Percentiles rank a stretch among this genome's conserved stretches.
These are phyloP conservation scores for Sinocyclocheilus grahami DNA, from an alignment of 2,113 vertebrate species.

Conservation along the genomic window DNA sequence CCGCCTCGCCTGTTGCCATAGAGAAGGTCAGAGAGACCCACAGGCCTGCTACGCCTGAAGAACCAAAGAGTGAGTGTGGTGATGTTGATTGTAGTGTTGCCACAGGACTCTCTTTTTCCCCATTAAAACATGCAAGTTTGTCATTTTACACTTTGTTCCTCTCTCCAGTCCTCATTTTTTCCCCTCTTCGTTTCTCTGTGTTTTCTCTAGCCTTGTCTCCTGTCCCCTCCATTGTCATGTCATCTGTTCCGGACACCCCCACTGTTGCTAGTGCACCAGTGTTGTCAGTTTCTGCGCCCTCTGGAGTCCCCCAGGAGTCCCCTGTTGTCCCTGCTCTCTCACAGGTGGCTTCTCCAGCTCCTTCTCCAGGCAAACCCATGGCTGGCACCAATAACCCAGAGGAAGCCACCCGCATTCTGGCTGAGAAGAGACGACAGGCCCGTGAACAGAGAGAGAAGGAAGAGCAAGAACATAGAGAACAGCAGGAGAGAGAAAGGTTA, in stretches of 20 bases:
- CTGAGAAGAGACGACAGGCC: conserved; percentile 90
- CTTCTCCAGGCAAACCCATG: conserved; percentile 76
- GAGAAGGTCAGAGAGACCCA: conserved; percentile 68
- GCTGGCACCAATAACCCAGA: conserved; percentile 90
- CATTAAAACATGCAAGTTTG: neutral
- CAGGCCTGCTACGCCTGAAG: conserved; percentile 67
- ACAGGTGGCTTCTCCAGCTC: conserved; percentile 16
- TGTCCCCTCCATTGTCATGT: conserved; percentile 56
- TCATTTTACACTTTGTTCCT: neutral
- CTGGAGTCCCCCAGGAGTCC: conserved; percentile 39
- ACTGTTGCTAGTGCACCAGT: conserved; percentile 52
- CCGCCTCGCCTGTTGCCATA: conserved; percentile 67
- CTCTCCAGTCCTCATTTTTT: conserved; percentile 18
- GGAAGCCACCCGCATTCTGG: conserved; percentile 86
- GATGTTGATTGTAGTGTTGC: conserved; percentile 53
- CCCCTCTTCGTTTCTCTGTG: neutral
- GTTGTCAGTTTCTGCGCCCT: conserved; percentile 31
- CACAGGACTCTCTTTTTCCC: neutral
- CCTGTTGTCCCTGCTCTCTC: conserved; percentile 13
- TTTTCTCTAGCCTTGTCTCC: conserved; percentile 56
- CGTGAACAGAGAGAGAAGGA: conserved; percentile 91
- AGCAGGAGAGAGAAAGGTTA: conserved; percentile 88
- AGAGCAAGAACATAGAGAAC: conserved; percentile 84
- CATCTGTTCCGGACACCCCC: conserved; percentile 57
- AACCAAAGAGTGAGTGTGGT: conserved; percentile 65